Conservation (phyloP, 2,797 vertebrate species). For the Platalea minor region DNA sequence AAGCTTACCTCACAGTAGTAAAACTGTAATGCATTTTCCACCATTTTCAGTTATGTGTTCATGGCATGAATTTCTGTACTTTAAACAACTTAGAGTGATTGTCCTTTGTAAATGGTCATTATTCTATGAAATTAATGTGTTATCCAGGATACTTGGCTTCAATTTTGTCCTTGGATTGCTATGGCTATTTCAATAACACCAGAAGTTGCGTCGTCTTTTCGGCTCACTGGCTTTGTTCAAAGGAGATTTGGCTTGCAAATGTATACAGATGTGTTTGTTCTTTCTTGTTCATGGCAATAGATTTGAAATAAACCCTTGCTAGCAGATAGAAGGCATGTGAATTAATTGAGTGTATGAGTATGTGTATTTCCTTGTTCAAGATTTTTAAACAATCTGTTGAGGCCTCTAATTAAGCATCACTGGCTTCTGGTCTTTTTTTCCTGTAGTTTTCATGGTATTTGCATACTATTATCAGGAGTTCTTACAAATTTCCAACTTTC, state of each 20-base stretch:
- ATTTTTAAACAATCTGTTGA: background rate
- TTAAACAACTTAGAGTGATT: background rate
- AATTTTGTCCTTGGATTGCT: background rate
- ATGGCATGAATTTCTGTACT: background rate
- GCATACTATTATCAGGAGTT: background rate
- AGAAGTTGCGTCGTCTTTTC: background rate
- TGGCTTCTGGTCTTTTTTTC: background rate
- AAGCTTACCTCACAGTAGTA: slow-evolving; percentile 24
- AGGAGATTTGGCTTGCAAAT: background rate
- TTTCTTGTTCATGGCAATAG: background rate
- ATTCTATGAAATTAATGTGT: background rate
- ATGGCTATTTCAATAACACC: background rate
- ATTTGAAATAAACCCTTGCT: slow-evolving; percentile 3
- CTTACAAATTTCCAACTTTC: background rate
- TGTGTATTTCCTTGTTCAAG: background rate
- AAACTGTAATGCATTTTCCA: slow-evolving; percentile 48
- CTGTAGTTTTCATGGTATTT: background rate
- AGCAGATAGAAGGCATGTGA: background rate
- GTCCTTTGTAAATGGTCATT: background rate
- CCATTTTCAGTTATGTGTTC: slow-evolving; percentile 7
- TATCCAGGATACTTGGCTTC: background rate
- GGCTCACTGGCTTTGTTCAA: background rate
- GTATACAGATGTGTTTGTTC: background rate
- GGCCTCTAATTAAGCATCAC: background rate
- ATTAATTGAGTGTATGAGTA: background rate